phyloP scores from a whole-genome alignment of 1,140 invertebrate genomes.

The Megalonaias nervosa region DNA sequence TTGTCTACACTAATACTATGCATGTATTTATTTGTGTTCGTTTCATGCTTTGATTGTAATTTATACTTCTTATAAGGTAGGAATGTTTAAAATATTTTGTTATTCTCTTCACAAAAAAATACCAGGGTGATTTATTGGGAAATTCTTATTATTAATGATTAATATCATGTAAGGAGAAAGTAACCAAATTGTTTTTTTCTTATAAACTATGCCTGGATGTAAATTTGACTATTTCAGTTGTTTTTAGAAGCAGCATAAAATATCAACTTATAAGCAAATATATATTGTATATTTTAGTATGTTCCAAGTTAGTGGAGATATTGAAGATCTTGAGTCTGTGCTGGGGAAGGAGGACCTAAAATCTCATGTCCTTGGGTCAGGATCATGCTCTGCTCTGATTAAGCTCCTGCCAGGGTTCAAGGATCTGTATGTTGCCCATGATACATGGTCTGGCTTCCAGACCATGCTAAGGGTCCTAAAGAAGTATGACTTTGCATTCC shows the following conservation, averaged over 20 bases:
- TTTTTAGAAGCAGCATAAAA: not conserved
- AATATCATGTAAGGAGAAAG: not conserved
- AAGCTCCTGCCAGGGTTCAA: conserved; percentile 75
- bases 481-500: conserved; percentile 87
- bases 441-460: conserved; percentile 83
- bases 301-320: conserved; percentile 80
- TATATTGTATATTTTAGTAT: conserved; percentile 50
- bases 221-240: too few relatives aligned
- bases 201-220: too few relatives aligned
- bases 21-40: too few relatives aligned
- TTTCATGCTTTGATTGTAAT: too few relatives aligned
- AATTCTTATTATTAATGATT: not conserved
- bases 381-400: conserved; percentile 77
- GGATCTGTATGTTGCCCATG: conserved; percentile 79
- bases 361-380: conserved; percentile 65
- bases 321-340: conserved; percentile 80
- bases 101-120: too few relatives aligned
- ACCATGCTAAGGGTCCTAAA: conserved; percentile 93
- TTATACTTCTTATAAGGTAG: too few relatives aligned
- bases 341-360: conserved; percentile 54
- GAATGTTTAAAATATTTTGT: too few relatives aligned
- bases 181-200: too few relatives aligned
- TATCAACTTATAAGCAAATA: not conserved
- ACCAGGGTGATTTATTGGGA: too few relatives aligned
- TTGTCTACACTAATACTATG: too few relatives aligned